phyloP scores from a whole-genome alignment of 2,888 invertebrate species.

The Elaeidobius kamerunicus region DNA sequence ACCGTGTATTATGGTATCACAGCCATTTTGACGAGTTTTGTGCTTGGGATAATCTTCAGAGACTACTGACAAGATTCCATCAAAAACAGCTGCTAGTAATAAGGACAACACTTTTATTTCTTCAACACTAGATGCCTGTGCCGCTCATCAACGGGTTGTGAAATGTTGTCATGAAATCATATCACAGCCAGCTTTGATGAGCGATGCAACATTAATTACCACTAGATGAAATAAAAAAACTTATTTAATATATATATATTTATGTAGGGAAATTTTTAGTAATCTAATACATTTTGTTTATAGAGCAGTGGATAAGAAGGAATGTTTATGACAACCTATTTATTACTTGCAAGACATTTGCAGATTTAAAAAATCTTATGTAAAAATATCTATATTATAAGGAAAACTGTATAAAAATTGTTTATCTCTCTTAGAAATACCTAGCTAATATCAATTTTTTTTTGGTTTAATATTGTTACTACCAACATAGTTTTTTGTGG shows the following conservation, averaged over 20 bases:
- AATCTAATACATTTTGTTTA: too few relatives aligned
- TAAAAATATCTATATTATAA: too few relatives aligned
- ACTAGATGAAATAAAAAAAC: slow-evolving; percentile 1
- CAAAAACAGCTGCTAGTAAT: not conserved
- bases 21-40: slow-evolving; percentile 94
- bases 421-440: too few relatives aligned
- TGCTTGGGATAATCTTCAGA: slow-evolving; percentile 53
- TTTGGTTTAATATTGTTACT: too few relatives aligned
- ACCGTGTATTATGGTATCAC: slow-evolving; percentile 75
- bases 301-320: not conserved
- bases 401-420: too few relatives aligned
- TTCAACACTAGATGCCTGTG: slow-evolving; percentile 41
- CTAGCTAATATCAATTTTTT: too few relatives aligned
- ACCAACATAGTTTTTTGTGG: too few relatives aligned
- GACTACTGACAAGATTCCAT: not conserved
- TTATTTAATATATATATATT: not conserved
- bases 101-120: slow-evolving; percentile 2
- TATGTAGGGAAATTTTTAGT: not conserved
- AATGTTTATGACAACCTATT: not conserved
- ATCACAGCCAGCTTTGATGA: slow-evolving; percentile 99
- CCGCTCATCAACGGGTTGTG: slow-evolving; percentile 91
- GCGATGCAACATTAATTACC: slow-evolving; percentile 57
- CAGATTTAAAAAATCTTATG: too few relatives aligned
- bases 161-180: slow-evolving; percentile 69
- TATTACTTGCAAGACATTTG: too few relatives aligned